Percentiles rank a stretch among this genome's conserved stretches.
phyloP scores from a whole-genome alignment of 92 coral and sea anemone genomes.

The Phymanthus crucifer region DNA sequence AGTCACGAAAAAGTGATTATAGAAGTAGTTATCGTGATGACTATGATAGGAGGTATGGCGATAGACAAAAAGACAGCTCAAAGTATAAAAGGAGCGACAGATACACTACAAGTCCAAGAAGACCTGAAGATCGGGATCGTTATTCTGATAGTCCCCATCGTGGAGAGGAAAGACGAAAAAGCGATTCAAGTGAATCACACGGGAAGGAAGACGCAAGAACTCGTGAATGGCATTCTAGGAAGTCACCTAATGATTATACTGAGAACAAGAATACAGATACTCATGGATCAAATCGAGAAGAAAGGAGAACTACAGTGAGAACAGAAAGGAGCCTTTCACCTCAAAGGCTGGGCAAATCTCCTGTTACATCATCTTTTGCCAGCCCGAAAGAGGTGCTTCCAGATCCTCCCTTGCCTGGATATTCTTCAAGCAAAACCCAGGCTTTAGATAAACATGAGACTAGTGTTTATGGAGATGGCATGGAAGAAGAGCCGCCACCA shows the following conservation, averaged over 20 bases:
- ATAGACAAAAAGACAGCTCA: conserved; percentile 53
- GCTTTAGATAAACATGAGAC: not conserved
- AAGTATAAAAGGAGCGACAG: conserved; percentile 56
- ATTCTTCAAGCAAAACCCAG: not conserved
- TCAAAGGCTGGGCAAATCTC: conserved; percentile 13
- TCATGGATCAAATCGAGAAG: conserved; percentile 13
- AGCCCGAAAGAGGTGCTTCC: conserved; percentile 14
- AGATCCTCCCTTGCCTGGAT: not conserved
- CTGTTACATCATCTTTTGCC: conserved; percentile 1
- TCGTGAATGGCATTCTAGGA: conserved; percentile 33
- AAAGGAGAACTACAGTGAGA: conserved; percentile 6
- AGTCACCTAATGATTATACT: conserved; percentile 17
- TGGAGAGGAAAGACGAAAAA: conserved; percentile 40
- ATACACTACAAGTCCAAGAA: conserved; percentile 66
- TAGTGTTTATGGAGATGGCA: conserved; percentile 53
- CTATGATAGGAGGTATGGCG: conserved; percentile 66
- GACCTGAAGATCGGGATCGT: conserved; percentile 58
- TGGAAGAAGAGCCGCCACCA: conserved; percentile 80
- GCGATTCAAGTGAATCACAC: conserved; percentile 35
- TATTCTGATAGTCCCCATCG: conserved; percentile 39
- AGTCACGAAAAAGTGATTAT: conserved; percentile 46
- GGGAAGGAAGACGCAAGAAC: conserved; percentile 42
- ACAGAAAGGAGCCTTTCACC: conserved; percentile 1
- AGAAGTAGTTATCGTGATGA: conserved; percentile 63
- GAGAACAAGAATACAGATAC: not conserved